Evolutionary conservation across 2,797 vertebrate species (phyloP).

Genomic region (Notoglanidium macrostoma): DNA sequence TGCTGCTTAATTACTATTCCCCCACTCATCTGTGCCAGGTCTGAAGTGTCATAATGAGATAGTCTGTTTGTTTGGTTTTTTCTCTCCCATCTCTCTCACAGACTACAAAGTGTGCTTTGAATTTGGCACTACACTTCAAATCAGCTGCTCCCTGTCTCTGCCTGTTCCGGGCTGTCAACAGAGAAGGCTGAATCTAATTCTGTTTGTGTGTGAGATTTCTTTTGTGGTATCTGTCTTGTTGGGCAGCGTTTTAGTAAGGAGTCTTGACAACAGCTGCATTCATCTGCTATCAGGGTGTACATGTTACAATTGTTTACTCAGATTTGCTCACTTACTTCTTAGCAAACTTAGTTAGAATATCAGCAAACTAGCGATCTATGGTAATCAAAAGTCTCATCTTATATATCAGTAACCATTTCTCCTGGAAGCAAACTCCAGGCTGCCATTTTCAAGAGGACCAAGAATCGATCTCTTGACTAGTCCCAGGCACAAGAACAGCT

Average conservation of each 20-base stretch:
- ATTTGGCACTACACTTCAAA: slow-evolving; percentile 43
- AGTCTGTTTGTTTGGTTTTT: slow-evolving; percentile 20
- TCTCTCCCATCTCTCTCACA: background rate
- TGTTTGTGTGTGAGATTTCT: slow-evolving; percentile 42
- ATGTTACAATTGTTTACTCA: background rate
- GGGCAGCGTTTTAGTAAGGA: slow-evolving; percentile 7
- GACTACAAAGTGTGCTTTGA: slow-evolving; percentile 45
- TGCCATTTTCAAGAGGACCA: background rate
- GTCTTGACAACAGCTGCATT: background rate
- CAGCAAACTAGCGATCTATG: background rate
- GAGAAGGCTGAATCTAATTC: slow-evolving; percentile 5
- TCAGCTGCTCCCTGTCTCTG: slow-evolving; percentile 44
- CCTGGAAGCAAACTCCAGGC: too few species aligned
- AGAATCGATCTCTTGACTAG: background rate
- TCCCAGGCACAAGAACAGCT: background rate
- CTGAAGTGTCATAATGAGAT: slow-evolving; percentile 58
- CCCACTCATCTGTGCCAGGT: slow-evolving; percentile 39
- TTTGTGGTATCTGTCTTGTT: slow-evolving; percentile 23
- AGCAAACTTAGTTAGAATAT: background rate
- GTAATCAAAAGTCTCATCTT: background rate
- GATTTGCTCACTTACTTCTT: background rate
- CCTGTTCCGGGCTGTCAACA: slow-evolving; percentile 62
- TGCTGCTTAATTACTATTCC: slow-evolving; percentile 57
- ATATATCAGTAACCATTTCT: too few species aligned
- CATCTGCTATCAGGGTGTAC: background rate